phyloP scores from a whole-genome alignment of 2,888 invertebrate species.

The Cosmia pyralina region DNA sequence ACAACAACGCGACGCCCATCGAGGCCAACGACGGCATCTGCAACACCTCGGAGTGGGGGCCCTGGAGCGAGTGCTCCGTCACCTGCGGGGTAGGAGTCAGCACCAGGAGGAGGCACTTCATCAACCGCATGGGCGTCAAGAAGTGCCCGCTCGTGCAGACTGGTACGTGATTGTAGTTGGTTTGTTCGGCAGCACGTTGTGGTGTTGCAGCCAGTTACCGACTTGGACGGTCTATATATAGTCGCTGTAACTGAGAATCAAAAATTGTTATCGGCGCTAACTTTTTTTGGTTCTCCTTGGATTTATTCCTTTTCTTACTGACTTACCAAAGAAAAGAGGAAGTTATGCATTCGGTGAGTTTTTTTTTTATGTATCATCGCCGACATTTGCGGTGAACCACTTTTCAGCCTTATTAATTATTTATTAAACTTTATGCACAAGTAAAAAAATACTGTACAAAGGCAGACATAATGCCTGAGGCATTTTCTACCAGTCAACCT shows the following conservation, averaged over 20 bases:
- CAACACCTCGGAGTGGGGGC: slow-evolving; percentile 93
- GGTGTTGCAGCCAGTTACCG: too few species aligned
- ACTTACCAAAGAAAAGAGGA: too few species aligned
- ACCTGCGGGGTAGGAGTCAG: slow-evolving; percentile 95
- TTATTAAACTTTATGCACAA: too few species aligned
- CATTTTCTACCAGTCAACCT: too few species aligned
- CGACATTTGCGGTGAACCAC: too few species aligned
- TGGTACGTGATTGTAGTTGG: slow-evolving; percentile 74
- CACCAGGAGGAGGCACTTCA: slow-evolving; percentile 93
- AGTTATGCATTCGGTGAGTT: neutral
- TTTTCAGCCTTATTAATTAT: too few species aligned
- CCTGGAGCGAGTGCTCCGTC: slow-evolving; percentile 96
- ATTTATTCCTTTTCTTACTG: neutral
- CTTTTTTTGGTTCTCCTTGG: neutral
- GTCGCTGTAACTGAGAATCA: neutral
- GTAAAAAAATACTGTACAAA: too few species aligned
- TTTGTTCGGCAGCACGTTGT: too few species aligned
- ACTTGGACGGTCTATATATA: neutral
- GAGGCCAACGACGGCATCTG: slow-evolving; percentile 89
- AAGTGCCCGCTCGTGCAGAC: slow-evolving; percentile 94
- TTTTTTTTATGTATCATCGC: too few species aligned
- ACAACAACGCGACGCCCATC: slow-evolving; percentile 59
- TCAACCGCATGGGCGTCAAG: slow-evolving; percentile 94
- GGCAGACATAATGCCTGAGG: too few species aligned
- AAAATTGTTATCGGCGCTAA: neutral